phyloP scores from a whole-genome alignment of 2,888 invertebrate species.

The Poecilobothrus nobilitatus region DNA sequence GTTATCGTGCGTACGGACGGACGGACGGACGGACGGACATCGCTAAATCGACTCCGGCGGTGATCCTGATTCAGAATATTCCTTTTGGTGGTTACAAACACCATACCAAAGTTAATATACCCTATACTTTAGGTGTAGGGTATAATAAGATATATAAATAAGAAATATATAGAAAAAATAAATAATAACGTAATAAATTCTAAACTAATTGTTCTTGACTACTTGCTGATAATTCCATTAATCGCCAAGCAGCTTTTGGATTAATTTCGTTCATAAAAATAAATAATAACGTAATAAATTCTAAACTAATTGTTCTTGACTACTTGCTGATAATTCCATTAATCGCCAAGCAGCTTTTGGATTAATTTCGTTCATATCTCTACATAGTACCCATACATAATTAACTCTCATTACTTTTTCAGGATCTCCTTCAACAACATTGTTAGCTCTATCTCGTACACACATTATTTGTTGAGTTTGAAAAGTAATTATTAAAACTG shows the following conservation, averaged over 20 bases:
- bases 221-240: conserved; percentile 82
- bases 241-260: conserved; percentile 91
- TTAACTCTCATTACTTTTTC: conserved; percentile 90
- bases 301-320: conserved; percentile 76
- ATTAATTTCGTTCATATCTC: conserved; percentile 89
- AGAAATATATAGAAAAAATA: too few species aligned
- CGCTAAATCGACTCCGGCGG: too few species aligned
- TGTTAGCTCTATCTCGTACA: conserved; percentile 64
- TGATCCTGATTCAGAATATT: too few species aligned
- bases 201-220: conserved; percentile 85
- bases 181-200: too few species aligned
- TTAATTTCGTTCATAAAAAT: conserved; percentile 68
- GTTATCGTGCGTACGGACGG: too few species aligned
- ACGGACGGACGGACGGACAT: too few species aligned
- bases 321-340: conserved; percentile 79
- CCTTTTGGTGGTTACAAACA: too few species aligned
- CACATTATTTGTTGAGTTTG: conserved; percentile 95
- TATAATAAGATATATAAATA: too few species aligned
- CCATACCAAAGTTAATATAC: too few species aligned
- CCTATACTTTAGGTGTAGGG: too few species aligned
- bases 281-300: neutral
- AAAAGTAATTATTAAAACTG: conserved; percentile 92
- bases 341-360: conserved; percentile 94
- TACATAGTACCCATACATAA: conserved; percentile 96
- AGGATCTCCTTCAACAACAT: conserved; percentile 89